Base-by-base conservation (phyloP, 2,797 vertebrate species). In the Pygocentrus nattereri region DNA sequence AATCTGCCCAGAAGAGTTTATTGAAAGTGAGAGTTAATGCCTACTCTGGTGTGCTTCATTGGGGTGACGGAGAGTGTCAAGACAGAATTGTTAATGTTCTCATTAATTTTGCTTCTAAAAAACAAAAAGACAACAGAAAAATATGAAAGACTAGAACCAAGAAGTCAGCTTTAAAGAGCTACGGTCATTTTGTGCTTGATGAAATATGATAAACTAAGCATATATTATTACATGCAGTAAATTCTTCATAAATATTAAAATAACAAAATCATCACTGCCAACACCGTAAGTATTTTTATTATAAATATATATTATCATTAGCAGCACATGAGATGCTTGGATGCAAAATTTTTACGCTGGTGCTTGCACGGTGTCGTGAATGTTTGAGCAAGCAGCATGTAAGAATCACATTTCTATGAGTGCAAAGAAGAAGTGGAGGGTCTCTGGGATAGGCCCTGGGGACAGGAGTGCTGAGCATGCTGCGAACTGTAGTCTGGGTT, bases 261-360 rank as follows among this genome's bases (percentile, higher is more conserved):
- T 38, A 38, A n/a, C 38, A 3, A 34, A 38, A 64, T n/a, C 31
- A 52, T 44, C 25, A 62, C 34, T 31, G 69, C 5, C 30, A 59
- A n/a, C 27, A 74, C 19, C 31, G 59, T 68, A 68, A 23, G 52
- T 72, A 59, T 67, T 61, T 72, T 65, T 54, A 79, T 78, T 64
- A 85, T 84, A 84, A 80, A 86, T 86, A 84, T 58, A 79, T 70
- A 85, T 59, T 38, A 71, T 69, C 52, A 65, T 78, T 85, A 85
- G 81, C 81, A 87, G 83, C 83, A 76, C 41, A 15, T 41, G 41
- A 64, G 47, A 50, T 76, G 52, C 74, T 34, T 59, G 67, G 54
- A 76, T 47, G 69, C 76, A 83, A 62, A 64, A 49, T 16, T 64
- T 70, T 30, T 54, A 79, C 21, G 73, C 31, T 59, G 85, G 67